Evolutionary conservation across 2,797 vertebrate genomes (phyloP), one percentile per base, ranked within the genome.

Genomic region (Leucoraja ocellata): DNA sequence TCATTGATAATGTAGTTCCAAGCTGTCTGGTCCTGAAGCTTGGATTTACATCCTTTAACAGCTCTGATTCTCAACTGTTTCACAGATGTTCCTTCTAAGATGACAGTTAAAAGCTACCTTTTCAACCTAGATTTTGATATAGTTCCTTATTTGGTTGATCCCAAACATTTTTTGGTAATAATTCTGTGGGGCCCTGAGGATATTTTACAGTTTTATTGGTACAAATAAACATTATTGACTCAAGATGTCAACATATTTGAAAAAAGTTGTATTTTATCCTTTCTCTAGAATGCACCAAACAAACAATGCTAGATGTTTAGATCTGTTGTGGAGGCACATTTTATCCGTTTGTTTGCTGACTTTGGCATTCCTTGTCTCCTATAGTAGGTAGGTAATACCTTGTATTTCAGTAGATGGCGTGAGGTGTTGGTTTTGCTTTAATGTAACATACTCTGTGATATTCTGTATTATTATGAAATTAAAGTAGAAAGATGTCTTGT

Each of bases 251-350:
- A 23, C 83, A 18, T 32, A 58, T 83, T 36, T 32, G 13, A 39
- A 88, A 36, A 68, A 36, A 32, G 8, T 74, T 9, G 11, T 39
- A 73, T 46, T 73, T 91, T 1, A 95, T 91, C 93, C 93, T 93
- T 46, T 94, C 94, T 94, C 94, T 95, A 99, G 98, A 97, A 99
- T 99, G 99, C 99, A 99, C 96, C 99, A 99, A 96, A 99, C 99
- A 93, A 99, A 99, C 97, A 99, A 99, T 65, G 99, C 99, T 93
- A 98, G 98, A 94, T 99, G 98, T 96, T 97, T 99, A 96, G 98
- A 99, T 95, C 95, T 99, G 95, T 97, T 99, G 93, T 99, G 99
- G 99, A 97, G 99, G 96, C 99, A 99, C 11, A 94, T 99, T 94
- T 96, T 99, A 94, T 99, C 98, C 94, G 95, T 98, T 94, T 96